Evolutionary conservation across 2,797 vertebrate genomes (phyloP).

Genomic region (Anolis apletophallus): DNA sequence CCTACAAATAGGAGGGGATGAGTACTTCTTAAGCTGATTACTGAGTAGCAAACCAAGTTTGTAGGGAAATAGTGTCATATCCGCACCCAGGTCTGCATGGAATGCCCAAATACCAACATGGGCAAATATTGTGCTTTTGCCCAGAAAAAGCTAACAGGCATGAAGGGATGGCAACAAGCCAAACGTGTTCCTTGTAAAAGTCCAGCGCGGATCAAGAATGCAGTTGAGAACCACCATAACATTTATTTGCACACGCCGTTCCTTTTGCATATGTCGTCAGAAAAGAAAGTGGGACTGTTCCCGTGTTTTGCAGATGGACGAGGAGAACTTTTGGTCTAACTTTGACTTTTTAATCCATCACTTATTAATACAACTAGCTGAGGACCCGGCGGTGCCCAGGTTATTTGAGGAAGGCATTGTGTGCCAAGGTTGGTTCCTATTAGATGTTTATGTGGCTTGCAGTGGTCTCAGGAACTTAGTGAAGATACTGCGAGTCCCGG

Average conservation of each 20-base stretch:
- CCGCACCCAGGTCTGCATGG: neutral
- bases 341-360: neutral
- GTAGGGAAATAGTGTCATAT: neutral
- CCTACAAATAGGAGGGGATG: neutral
- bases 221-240: neutral
- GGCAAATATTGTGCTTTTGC: neutral
- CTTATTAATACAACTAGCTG: neutral
- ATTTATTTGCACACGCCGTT: neutral
- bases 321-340: neutral
- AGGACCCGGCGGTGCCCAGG: no score
- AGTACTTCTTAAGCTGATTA: neutral
- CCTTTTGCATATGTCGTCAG: neutral
- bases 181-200: slow-evolving; percentile 10
- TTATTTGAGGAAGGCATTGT: no score
- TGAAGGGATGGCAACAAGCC: slow-evolving; percentile 18
- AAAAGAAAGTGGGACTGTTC: slow-evolving; percentile 36
- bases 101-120: neutral
- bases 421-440: no score
- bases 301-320: neutral
- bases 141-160: neutral
- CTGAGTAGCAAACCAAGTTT: neutral
- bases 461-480: no score
- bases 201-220: slow-evolving; percentile 25
- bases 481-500: no score
- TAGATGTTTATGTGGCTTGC: no score